These are phyloP conservation scores for Melanotaenia parkinsoni DNA, from an alignment of 2,797 vertebrate genomes.

Conservation along the genomic window DNA sequence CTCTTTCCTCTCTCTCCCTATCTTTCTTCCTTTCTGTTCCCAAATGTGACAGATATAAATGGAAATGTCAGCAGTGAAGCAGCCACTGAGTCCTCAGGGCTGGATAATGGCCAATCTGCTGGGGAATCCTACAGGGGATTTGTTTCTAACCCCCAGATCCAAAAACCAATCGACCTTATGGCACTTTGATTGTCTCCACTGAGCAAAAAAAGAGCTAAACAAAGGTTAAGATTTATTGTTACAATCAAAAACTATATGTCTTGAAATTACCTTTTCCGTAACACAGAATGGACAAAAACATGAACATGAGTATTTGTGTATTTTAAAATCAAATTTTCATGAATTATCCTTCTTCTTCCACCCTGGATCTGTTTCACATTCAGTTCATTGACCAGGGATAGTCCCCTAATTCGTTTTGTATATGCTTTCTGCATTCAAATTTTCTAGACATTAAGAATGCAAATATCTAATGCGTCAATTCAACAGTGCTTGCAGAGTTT, in stretches of 20 bases:
- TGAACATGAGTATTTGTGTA: background rate
- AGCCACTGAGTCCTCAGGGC: constrained; percentile 40
- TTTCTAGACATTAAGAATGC: background rate
- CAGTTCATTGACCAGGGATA: background rate
- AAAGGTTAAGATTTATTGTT: background rate
- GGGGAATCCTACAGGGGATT: constrained; percentile 49
- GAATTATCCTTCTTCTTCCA: background rate
- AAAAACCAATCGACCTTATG: constrained; percentile 55
- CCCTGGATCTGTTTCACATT: background rate
- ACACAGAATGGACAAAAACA: no score
- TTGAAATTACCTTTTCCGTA: background rate
- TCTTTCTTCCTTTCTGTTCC: constrained; percentile 30
- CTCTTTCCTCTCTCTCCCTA: background rate
- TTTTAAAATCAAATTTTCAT: background rate
- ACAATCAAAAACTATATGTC: background rate
- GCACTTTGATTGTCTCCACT: background rate
- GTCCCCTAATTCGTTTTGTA: background rate
- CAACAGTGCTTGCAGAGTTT: background rate
- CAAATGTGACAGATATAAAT: constrained; percentile 65
- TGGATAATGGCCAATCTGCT: constrained; percentile 64
- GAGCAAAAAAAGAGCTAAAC: background rate
- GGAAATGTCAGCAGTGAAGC: constrained; percentile 61
- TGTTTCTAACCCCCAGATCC: constrained; percentile 50
- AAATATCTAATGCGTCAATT: background rate
- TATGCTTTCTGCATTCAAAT: background rate